Base-by-base conservation (phyloP, 2,888 invertebrate species). In the Drosophila testacea region DNA sequence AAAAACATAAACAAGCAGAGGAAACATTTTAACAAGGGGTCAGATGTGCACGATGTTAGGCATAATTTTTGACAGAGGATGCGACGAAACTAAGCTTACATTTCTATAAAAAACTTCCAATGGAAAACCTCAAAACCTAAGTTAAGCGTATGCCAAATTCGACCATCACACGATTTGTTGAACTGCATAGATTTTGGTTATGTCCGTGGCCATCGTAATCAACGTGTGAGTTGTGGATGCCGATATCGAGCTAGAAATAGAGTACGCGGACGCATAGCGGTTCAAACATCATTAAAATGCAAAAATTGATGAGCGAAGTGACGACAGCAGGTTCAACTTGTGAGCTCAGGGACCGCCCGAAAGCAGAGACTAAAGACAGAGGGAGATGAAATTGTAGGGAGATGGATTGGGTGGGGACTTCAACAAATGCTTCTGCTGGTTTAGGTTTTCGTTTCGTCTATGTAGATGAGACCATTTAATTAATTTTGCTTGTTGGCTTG, bases 251-350 rank as follows among this genome's bases (percentile, higher is more conserved):
- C 46, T 57, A 38, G 27, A 27, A 28, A 27, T 27, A 44, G n/a
- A 56, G 55, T 10, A 46, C 13, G 28, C 47, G 79, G 68, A 71
- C 67, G 60, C 69, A 74, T 59, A 69, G 77, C 68, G 82, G 77
- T 68, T 87, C 79, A 79, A 83, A 87, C 77, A 83, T 83, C 85
- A 87, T 87, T 83, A 87, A 87, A 84, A 87, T 83, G 79, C 88
- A 84, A 79, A 83, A 83, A 83, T 84, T 82, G 74, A 87, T 84
- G 88, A 77, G 68, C 68, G 48, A 51, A 46, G 62, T 68, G 50
- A 36, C 57, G 57, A 62, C 48, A 48, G 57, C 51, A 51, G 55
- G 38, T 39, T 39, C 77, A 59, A 46, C 54, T 65, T 61, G 48
- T 56, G 56, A 69, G 52, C 52, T 54, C 38, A 22, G 36, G n/a